A percentile compares a stretch with the other conserved stretches of the same genome.
These are phyloP conservation scores for Pollenia griseotomentosa DNA, from an alignment of 2,888 invertebrate genomes.

Conservation along the genomic window DNA sequence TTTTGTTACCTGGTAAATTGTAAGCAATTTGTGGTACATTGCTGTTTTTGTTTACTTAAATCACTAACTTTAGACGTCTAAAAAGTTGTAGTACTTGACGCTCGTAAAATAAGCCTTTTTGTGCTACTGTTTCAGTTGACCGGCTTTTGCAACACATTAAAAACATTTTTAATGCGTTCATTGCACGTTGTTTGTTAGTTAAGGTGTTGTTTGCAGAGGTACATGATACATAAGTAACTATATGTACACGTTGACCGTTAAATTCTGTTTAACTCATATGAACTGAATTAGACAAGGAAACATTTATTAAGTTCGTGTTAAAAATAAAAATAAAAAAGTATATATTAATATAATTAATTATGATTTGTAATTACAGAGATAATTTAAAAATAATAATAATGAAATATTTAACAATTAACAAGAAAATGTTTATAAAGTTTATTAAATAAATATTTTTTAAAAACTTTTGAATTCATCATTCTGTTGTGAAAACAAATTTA, in stretches of 20 bases:
- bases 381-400: neutral
- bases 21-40: conserved; percentile 43
- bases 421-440: neutral
- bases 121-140: conserved; percentile 65
- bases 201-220: conserved; percentile 25
- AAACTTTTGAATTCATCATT: too few relatives aligned
- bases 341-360: neutral
- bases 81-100: conserved; percentile 2
- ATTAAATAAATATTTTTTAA: too few relatives aligned
- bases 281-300: neutral
- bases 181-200: conserved; percentile 58
- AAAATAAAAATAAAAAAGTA: conserved; percentile 6
- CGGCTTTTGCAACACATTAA: conserved; percentile 63
- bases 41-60: conserved; percentile 41
- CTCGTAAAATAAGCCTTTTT: conserved; percentile 39
- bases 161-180: conserved; percentile 64
- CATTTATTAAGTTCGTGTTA: neutral
- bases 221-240: neutral
- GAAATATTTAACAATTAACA: neutral
- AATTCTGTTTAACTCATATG: neutral
- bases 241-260: neutral
- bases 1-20: neutral
- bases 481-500: too few relatives aligned
- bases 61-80: conserved; percentile 23
- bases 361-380: too few relatives aligned